Evolutionary conservation across 2,797 vertebrate species (phyloP).

Genomic region (Galagoides demidoff): DNA sequence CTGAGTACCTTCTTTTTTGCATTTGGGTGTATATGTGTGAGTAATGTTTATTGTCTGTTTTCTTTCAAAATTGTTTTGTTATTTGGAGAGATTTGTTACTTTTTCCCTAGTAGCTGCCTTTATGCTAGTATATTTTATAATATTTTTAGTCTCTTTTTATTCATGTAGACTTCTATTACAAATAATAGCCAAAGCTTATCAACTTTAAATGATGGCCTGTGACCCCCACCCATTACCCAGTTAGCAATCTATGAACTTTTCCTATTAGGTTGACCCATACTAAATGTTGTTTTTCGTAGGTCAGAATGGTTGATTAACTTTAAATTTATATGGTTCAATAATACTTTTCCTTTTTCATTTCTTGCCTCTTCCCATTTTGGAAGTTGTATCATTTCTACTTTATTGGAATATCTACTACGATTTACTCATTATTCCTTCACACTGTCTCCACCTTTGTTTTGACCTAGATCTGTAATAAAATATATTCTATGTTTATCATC

Average conservation of each 20-base stretch:
- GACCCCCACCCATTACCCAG: not conserved
- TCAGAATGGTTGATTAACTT: not conserved
- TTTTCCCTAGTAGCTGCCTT: not conserved
- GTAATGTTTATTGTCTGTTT: not conserved
- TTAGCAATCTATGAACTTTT: not conserved
- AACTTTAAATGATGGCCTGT: not conserved
- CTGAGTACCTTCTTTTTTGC: not conserved
- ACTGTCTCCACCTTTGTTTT: not conserved
- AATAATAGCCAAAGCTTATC: not conserved
- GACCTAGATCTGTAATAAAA: not conserved
- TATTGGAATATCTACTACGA: not conserved
- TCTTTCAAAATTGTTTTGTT: conserved; percentile 10
- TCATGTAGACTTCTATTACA: not conserved
- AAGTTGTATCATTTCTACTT: not conserved
- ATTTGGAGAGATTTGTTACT: not conserved
- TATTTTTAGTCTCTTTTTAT: not conserved
- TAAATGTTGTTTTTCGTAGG: not conserved
- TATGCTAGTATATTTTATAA: not conserved
- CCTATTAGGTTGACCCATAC: not conserved
- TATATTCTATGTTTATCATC: not conserved
- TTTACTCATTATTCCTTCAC: not conserved
- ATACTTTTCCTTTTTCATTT: not conserved
- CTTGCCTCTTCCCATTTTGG: not conserved
- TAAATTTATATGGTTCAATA: not conserved
- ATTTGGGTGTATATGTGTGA: not conserved